Evolutionary conservation across 2,113 vertebrate species (phyloP), one percentile per base, ranked within the genome.

Genomic region (Scomber japonicus): DNA sequence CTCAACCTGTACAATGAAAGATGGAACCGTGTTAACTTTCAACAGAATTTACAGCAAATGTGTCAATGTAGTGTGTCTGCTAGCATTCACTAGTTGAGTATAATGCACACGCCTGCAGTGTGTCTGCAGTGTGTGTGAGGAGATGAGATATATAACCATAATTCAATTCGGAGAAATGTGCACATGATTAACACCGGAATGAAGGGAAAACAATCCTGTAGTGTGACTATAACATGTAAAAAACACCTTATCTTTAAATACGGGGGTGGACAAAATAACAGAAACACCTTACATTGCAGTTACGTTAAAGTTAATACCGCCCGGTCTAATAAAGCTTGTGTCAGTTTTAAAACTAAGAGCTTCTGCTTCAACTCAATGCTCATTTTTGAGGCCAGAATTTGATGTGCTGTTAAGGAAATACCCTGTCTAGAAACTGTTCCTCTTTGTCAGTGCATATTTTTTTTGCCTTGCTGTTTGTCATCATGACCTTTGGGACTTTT

Each of bases 21-120:
- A 21, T 45, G 69, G 62, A 76, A n/a, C 44, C 5, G 51, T 21
- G 31, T 55, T 35, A 10, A 21, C 19, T 57, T 57, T 45, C 6
- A 85, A 81, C 60, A 48, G 44, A 51, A 78, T 72, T 27, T 50
- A 71, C 75, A 74, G 59, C 45, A 7, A 48, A 69, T 48, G 46
- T 15, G 19, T 76, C 5, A 6, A n/a, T 54, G 70, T 61, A 12
- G 10, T 51, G 46, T 40, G 44, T 71, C 44, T 64, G 48, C 72
- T 35, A 56, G 49, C 44, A 50, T 27, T 54, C 19, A 17, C 24
- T n/a, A 19, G 53, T 31, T 53, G 40, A 31, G 17, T 46, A 40
- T 57, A 27, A 71, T 69, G 45, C 64, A 6, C 49, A 49, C 24
- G 53, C 15, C 27, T 15, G 54, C 53, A 66, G 73, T 4, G 24